A percentile compares a stretch with the other conserved stretches of the same genome.
These are phyloP conservation scores for Orussus abietinus DNA, from an alignment of 1,140 invertebrate genomes.

Conservation along the genomic window DNA sequence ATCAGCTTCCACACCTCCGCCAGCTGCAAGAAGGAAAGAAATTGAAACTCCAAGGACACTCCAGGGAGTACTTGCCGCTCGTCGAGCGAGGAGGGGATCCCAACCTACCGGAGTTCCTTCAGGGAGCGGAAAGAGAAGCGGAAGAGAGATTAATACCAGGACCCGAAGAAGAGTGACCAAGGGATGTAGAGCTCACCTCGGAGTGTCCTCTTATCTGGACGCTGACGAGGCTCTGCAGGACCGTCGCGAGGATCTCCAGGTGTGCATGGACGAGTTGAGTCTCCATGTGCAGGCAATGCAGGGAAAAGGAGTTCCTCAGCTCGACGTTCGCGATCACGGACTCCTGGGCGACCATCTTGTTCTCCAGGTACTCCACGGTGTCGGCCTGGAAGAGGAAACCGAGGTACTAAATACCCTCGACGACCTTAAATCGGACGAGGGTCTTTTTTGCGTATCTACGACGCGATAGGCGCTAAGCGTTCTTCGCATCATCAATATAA, in stretches of 20 bases:
- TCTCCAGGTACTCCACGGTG: constrained; percentile 65
- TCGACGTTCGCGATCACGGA: constrained; percentile 68
- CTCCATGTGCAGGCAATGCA: constrained; percentile 71
- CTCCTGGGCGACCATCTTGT: constrained; percentile 68
- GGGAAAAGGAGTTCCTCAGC: constrained; percentile 65
- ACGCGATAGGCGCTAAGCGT: too few relatives aligned
- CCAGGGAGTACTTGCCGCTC: too few relatives aligned
- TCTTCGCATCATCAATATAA: too few relatives aligned
- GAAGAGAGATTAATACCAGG: too few relatives aligned
- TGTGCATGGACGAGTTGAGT: constrained; percentile 69
- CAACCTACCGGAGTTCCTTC: too few relatives aligned
- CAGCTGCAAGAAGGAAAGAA: constrained; percentile 46
- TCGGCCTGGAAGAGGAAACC: constrained; percentile 56
- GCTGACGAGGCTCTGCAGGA: constrained; percentile 60
- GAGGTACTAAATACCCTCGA: too few relatives aligned
- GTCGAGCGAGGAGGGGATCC: too few relatives aligned
- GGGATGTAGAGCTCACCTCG: constrained; percentile 61
- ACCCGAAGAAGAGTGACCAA: too few relatives aligned
- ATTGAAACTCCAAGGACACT: too few relatives aligned
- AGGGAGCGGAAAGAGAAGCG: too few relatives aligned
- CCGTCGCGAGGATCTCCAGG: constrained; percentile 63
- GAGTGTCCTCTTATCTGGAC: constrained; percentile 61
- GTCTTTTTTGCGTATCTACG: too few relatives aligned
- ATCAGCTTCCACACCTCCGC: constrained; percentile 59
- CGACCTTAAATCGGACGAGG: too few relatives aligned